Evolutionary conservation across 1,140 invertebrate genomes (phyloP), one percentile per base, ranked within the genome.

Genomic region (Bombus waltoni): DNA sequence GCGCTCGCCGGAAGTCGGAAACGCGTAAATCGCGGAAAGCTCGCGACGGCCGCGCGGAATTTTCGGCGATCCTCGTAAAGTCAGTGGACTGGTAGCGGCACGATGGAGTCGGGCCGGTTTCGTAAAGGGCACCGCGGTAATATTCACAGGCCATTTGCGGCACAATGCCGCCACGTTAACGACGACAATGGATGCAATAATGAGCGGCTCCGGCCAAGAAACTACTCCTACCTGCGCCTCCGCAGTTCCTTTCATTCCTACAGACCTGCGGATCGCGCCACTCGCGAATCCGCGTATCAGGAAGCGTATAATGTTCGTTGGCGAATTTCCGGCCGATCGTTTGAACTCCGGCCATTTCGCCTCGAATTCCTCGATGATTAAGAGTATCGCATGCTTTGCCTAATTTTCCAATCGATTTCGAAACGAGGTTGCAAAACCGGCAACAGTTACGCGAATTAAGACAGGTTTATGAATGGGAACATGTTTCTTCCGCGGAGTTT

Each of bases 141-240:
- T 91, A 91, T 91, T 91, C 90, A 91, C 90, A 91, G 90, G 78
- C 90, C 90, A 91, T 91, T 91, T 91, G 87, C 81, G 89, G 74
- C 87, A 90, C 87, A 90, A 91, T 90, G 79, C 81, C 89, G 87
- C 53, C 81, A 91, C 89, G 89, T 91, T 91, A 91, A 91, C 89
- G 89, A 91, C 81, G 89, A 91, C 90, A 91, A 91, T 90, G 81
- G 62, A 77, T 38, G 75, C 81, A 87, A 90, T 91, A 91, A 88
- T 91, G 89, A 91, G 87, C 32, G 70, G 62, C 81, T 82, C 47
- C 84, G 78, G 90, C 90, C 90, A 91, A 91, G 89, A 90, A 91
- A 88, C 80, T 81, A 88, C 80, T 81, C 71, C 81, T 90, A 90
- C 83, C 89, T 90, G 88, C 74, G 65, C 57, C 72, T 66, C 74